Evolutionary conservation across 2,888 invertebrate species (phyloP).

Genomic region (Plagiodera versicolora): DNA sequence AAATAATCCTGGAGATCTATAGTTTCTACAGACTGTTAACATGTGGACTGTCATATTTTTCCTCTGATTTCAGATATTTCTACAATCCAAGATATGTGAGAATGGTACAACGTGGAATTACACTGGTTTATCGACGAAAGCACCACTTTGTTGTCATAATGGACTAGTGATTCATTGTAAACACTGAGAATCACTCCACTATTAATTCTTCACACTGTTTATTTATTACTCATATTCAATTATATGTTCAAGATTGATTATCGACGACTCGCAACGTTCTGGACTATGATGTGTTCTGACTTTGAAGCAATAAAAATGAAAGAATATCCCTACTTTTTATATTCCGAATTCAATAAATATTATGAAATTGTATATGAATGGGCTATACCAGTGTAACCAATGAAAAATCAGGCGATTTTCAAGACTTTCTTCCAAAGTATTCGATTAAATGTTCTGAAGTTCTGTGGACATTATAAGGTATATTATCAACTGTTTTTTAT

Average conservation of each 20-base stretch:
- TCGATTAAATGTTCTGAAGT: no score
- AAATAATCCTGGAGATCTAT: no score
- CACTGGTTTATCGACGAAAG: conserved; percentile 17
- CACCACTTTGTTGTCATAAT: conserved; percentile 21
- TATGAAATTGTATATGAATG: no score
- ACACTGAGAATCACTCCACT: background rate
- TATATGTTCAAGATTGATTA: background rate
- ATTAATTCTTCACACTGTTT: background rate
- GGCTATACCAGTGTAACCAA: no score
- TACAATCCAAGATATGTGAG: conserved; percentile 21
- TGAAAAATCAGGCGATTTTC: no score
- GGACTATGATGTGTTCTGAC: background rate
- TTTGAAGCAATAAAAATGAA: background rate
- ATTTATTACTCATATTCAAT: background rate
- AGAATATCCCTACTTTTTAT: no score
- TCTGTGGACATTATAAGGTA: no score
- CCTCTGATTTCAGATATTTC: conserved; percentile 14
- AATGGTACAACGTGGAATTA: conserved; percentile 17
- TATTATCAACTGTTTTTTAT: no score
- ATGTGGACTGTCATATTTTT: conserved; percentile 3
- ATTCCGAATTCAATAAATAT: no score
- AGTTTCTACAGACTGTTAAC: no score
- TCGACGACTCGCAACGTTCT: background rate
- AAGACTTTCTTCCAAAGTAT: no score
- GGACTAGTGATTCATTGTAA: conserved; percentile 6